Evolutionary conservation across 2,888 invertebrate species (phyloP).

Genomic region (Lochmaea capreae): DNA sequence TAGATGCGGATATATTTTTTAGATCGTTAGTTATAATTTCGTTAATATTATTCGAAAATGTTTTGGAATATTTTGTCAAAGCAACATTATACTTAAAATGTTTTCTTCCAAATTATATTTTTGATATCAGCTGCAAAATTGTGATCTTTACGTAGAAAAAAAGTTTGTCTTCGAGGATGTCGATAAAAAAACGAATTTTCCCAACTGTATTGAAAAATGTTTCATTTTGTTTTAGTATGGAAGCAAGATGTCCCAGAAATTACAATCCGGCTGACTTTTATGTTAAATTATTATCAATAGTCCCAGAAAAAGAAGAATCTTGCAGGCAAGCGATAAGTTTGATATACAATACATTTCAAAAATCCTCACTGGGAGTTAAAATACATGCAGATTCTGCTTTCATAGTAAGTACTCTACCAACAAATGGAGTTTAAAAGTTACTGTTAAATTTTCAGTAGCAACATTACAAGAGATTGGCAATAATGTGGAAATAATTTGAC

Average conservation of each 20-base stretch:
- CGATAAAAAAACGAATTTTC: too few species aligned
- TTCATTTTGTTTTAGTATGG: slow-evolving; percentile 70
- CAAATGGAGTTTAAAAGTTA: too few species aligned
- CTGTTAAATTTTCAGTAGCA: too few species aligned
- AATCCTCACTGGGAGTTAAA: slow-evolving; percentile 73
- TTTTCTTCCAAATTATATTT: too few species aligned
- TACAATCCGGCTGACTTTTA: slow-evolving; percentile 96
- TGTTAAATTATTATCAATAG: slow-evolving; percentile 88
- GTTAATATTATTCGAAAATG: background rate
- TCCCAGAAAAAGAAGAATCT: slow-evolving; percentile 84
- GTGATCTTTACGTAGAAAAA: too few species aligned
- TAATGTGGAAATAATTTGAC: too few species aligned
- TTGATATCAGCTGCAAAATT: too few species aligned
- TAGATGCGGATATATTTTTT: slow-evolving; percentile 84
- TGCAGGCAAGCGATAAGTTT: slow-evolving; percentile 83
- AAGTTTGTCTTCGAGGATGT: too few species aligned
- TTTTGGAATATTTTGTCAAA: background rate
- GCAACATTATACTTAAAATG: too few species aligned
- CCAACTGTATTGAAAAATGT: background rate
- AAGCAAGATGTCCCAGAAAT: slow-evolving; percentile 86
- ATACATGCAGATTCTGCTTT: slow-evolving; percentile 71
- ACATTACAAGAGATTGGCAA: too few species aligned
- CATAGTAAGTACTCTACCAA: slow-evolving; percentile 58
- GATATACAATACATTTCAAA: slow-evolving; percentile 82
- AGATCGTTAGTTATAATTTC: slow-evolving; percentile 70